phyloP scores from a whole-genome alignment of 2,888 invertebrate species.

The Andrena bicolor region DNA sequence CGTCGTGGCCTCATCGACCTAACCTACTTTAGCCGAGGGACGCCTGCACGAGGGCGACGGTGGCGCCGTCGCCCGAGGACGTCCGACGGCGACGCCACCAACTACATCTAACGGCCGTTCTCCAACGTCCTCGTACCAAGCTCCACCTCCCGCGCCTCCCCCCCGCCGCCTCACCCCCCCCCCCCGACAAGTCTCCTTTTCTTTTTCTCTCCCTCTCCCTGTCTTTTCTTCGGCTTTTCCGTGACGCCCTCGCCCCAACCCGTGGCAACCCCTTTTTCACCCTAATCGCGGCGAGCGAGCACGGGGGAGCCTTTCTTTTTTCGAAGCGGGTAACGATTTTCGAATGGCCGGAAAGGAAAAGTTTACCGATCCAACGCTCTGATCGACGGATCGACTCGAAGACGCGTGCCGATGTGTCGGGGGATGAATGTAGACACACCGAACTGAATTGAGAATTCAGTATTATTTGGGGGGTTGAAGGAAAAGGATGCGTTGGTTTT shows the following conservation, averaged over 20 bases:
- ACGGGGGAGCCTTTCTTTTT: constrained; percentile 10
- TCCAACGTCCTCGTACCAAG: constrained; percentile 71
- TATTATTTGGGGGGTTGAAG: no score
- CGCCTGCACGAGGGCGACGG: constrained; percentile 72
- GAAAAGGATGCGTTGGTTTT: not conserved
- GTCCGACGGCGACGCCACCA: constrained; percentile 70
- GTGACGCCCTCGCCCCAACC: constrained; percentile 2
- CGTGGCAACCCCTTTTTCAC: constrained; percentile 34
- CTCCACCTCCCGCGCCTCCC: constrained; percentile 47
- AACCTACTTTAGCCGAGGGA: constrained; percentile 80
- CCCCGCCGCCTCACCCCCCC: not conserved
- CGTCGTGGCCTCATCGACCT: constrained; percentile 82
- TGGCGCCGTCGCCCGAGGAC: constrained; percentile 76
- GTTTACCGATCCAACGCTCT: constrained; percentile 4
- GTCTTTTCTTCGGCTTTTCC: constrained; percentile 24
- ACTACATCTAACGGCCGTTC: constrained; percentile 69
- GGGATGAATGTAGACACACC: no score
- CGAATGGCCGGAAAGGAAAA: constrained; percentile 26
- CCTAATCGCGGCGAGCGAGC: constrained; percentile 47
- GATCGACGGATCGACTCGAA: constrained; percentile 1
- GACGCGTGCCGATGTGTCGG: no score
- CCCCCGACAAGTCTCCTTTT: constrained; percentile 10
- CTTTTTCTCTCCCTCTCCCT: constrained; percentile 16
- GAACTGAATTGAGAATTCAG: no score
- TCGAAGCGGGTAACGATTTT: constrained; percentile 46